These are phyloP conservation scores for Sphaerophoria taeniata DNA, from an alignment of 2,888 invertebrate species.

Conservation along the genomic window DNA sequence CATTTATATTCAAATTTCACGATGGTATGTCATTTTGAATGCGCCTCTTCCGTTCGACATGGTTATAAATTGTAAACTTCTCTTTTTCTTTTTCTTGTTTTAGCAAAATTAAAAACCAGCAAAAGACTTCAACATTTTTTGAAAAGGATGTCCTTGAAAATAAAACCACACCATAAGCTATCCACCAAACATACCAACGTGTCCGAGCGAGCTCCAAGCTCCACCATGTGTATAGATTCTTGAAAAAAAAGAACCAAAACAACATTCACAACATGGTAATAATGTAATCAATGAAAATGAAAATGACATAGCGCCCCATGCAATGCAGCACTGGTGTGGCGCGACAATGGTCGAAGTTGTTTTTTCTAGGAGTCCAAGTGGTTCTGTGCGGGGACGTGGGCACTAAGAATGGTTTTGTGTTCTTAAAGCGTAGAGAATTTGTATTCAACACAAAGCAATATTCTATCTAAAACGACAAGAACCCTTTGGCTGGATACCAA, in stretches of 20 bases:
- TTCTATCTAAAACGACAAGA: constrained; percentile 46
- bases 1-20: neutral
- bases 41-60: constrained; percentile 47
- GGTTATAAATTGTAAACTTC: constrained; percentile 48
- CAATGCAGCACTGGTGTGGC: constrained; percentile 47
- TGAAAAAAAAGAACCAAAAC: neutral
- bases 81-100: neutral
- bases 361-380: neutral
- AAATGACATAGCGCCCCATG: constrained; percentile 70
- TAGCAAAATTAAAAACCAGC: neutral
- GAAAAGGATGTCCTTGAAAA: constrained; percentile 75
- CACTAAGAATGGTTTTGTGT: constrained; percentile 9
- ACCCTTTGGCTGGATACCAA: constrained; percentile 9
- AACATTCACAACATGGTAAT: constrained; percentile 62
- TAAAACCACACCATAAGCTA: constrained; percentile 54
- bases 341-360: constrained; percentile 44
- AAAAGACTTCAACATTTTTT: constrained; percentile 64
- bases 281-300: constrained; percentile 71
- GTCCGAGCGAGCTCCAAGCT: neutral
- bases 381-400: neutral
- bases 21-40: constrained; percentile 22
- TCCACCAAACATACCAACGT: constrained; percentile 30
- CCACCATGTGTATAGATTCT: constrained; percentile 32
- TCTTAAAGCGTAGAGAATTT: constrained; percentile 44
- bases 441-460: constrained; percentile 56